Conservation (phyloP, 2,888 invertebrate genomes). For the Mesorhabditis belari region DNA sequence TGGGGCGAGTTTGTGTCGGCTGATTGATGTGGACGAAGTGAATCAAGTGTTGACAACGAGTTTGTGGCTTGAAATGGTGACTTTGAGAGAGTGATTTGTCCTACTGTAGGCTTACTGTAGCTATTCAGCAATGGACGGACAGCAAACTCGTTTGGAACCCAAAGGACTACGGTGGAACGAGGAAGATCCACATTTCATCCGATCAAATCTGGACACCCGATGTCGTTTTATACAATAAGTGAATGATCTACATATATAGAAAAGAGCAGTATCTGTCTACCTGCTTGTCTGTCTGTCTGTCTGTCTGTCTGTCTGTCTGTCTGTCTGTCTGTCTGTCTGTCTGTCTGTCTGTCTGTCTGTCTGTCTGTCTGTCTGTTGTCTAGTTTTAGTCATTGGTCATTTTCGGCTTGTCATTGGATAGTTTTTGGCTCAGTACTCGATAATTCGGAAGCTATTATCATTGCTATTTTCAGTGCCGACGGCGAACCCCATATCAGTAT, state of each 20-base stretch:
- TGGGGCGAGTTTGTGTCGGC: constrained; percentile 32
- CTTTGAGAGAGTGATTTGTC: not conserved
- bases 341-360: too few relatives aligned
- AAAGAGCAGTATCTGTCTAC: not conserved
- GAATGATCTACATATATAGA: constrained; percentile 17
- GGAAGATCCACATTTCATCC: constrained; percentile 86
- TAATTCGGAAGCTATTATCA: too few relatives aligned
- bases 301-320: not conserved
- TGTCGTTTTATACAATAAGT: constrained; percentile 87
- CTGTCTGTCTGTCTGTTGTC: too few relatives aligned
- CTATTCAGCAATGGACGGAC: constrained; percentile 72
- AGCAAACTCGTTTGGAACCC: constrained; percentile 86
- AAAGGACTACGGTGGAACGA: constrained; percentile 84
- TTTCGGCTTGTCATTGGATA: too few relatives aligned
- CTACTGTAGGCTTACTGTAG: too few relatives aligned
- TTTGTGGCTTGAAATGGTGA: constrained; percentile 39
- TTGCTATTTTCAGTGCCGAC: constrained; percentile 31
- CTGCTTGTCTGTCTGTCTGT: too few relatives aligned
- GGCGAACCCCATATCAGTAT: constrained; percentile 41
- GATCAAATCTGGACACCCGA: constrained; percentile 94
- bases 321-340: too few relatives aligned
- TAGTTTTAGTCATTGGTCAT: too few relatives aligned
- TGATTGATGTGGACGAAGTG: constrained; percentile 38
- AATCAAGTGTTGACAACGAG: constrained; percentile 41
- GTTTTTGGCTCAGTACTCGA: too few relatives aligned